Percentiles rank a stretch among this genome's conserved stretches.
These are phyloP conservation scores for Lanius ludovicianus DNA, from an alignment of 2,113 vertebrate genomes.

Conservation along the genomic window DNA sequence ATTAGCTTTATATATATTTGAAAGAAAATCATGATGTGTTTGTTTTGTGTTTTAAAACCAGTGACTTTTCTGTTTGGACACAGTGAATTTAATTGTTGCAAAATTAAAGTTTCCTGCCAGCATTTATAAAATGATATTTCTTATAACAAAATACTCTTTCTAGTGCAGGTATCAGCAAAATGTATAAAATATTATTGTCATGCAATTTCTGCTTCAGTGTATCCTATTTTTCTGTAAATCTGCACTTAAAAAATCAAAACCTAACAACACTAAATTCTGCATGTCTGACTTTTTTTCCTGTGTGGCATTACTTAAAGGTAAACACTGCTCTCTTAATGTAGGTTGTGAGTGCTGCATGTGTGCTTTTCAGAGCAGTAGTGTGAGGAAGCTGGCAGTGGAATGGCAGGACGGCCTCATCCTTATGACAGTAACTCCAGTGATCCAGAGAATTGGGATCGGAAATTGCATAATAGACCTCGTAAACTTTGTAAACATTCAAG, in stretches of 20 bases:
- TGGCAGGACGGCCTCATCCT: slow-evolving; percentile 90
- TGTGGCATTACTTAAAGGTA: slow-evolving; percentile 72
- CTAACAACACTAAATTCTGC: slow-evolving; percentile 51
- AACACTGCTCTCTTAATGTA: slow-evolving; percentile 79
- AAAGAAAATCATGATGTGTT: not conserved
- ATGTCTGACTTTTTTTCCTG: slow-evolving; percentile 37
- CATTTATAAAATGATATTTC: not conserved
- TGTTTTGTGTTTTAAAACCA: slow-evolving; percentile 5
- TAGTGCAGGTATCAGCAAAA: not conserved
- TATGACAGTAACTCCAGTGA: slow-evolving; percentile 96
- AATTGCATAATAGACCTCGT: slow-evolving; percentile 88
- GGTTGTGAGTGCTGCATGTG: slow-evolving; percentile 84
- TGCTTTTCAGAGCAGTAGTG: slow-evolving; percentile 81
- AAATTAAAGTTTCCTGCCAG: not conserved
- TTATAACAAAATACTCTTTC: not conserved
- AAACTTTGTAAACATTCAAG: slow-evolving; percentile 91
- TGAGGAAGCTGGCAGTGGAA: slow-evolving; percentile 86
- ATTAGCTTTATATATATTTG: not conserved
- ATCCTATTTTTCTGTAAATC: not conserved
- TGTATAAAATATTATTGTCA: not conserved
- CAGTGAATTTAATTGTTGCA: not conserved
- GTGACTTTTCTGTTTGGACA: not conserved
- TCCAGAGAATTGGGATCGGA: slow-evolving; percentile 90
- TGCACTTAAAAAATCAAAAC: slow-evolving; percentile 10
- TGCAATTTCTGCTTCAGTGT: not conserved